Evolutionary conservation across 35 echinoderm and acorn worm species (phyloP), one percentile per base, ranked within the genome.

Genomic region (Patiria miniata): DNA sequence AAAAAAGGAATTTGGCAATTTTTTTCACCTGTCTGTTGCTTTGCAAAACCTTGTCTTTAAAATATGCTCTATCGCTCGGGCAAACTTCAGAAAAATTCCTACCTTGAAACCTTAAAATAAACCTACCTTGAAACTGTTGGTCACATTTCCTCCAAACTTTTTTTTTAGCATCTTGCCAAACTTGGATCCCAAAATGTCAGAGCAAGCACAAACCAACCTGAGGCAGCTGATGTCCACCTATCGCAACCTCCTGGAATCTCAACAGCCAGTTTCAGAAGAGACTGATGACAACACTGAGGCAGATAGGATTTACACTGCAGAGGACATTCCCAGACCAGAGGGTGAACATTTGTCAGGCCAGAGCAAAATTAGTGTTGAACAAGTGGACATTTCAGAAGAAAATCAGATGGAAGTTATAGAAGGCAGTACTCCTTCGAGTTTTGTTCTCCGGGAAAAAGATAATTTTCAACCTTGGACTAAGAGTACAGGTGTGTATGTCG

Each of bases 111-210:
- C n/a, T n/a, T n/a, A n/a, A n/a, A n/a, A n/a, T n/a, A n/a, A n/a
- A n/a, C n/a, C n/a, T n/a, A n/a, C n/a, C n/a, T n/a, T n/a, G n/a
- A n/a, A n/a, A n/a, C n/a, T n/a, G n/a, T n/a, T n/a, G n/a, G n/a
- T n/a, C n/a, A n/a, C n/a, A n/a, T n/a, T n/a, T n/a, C n/a, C n/a
- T n/a, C n/a, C n/a, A n/a, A n/a, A n/a, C n/a, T 4, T 23, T 36
- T 73, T 14, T 73, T 22, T 36, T 23, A 73, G 65, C 65, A 73
- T 73, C 34, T 73, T 73, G 65, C 65, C 65, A 73, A 73, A 73
- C 34, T 12, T 73, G 34, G 26, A 32, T 23, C 26, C 65, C 22
- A 30, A 28, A 34, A 26, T 34, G 15, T 73, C 65, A 22, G 26
- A 73, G 65, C 65, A 73, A 73, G 34, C 65, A 4, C 65, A 36